Conservation (phyloP, 2,113 vertebrate genomes). For the Elephas maximus region DNA sequence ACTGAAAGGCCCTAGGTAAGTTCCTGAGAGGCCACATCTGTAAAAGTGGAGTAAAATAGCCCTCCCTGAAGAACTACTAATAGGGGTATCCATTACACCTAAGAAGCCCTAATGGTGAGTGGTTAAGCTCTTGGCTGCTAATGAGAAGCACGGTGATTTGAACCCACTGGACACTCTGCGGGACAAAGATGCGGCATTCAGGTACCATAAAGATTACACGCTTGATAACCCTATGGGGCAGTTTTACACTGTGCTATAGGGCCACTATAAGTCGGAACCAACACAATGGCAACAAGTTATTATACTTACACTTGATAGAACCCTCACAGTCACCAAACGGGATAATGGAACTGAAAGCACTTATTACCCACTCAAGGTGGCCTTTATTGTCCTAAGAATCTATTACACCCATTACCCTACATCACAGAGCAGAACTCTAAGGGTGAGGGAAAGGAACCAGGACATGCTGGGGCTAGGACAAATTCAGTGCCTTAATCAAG, state of each 20-base stretch:
- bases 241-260: too few species aligned
- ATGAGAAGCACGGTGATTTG: too few species aligned
- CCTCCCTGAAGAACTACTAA: conserved; percentile 28
- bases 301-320: neutral
- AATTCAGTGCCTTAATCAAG: conserved; percentile 21
- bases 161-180: too few species aligned
- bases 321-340: neutral
- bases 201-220: too few species aligned
- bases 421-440: conserved; percentile 25
- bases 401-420: neutral
- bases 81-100: neutral
- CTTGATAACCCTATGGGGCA: too few species aligned
- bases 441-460: neutral
- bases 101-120: too few species aligned
- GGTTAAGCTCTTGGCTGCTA: too few species aligned
- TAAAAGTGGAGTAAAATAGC: conserved; percentile 41
- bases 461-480: neutral
- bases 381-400: neutral
- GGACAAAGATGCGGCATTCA: too few species aligned
- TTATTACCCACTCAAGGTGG: neutral
- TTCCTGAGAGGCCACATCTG: conserved; percentile 18
- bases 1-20: neutral
- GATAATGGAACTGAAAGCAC: neutral
- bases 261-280: too few species aligned
- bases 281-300: too few species aligned